Evolutionary conservation across 1,140 invertebrate genomes (phyloP), one percentile per base, ranked within the genome.

Genomic region (Zophobas atratus): DNA sequence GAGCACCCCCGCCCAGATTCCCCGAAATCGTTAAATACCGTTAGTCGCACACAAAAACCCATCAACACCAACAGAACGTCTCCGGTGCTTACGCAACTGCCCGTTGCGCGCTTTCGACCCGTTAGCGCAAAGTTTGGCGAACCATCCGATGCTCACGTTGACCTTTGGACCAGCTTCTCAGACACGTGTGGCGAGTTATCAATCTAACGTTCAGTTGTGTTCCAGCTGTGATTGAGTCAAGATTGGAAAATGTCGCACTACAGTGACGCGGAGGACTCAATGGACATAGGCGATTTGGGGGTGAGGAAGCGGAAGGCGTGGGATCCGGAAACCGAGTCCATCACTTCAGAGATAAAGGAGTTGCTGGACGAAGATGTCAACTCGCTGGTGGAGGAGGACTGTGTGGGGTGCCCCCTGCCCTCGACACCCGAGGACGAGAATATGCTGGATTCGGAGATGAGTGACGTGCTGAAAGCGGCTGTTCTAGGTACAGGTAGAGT

Each of bases 351-450:
- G 78, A 89, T 90, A 79, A 89, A 90, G 77, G 90, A 91, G 79
- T 81, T 91, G 55, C 81, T 91, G 1, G 89, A 90, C 33, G 89
- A 90, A 67, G 90, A 91, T 82, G 88, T 87, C 0, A 90, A 89
- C 81, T 90, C 88, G n/a, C 83, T 91, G 77, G 90, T 92, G 46
- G 94, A 95, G 82, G 93, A 94, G 80, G 94, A 95, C 84, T 93
- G 93, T 71, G 91, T 92, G 70, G 94, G 94, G 8, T 95, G 94
- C 85, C 94, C 94, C 1, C 85, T 96, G 73, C 95, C 95, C 6
- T 95, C 94, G 0, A 96, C 95, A n/a, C 94, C 95, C 2, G 94
- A 95, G 87, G 94, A 95, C 86, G 93, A 94, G 82, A 92, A 93
- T 85, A 89, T 96, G 48, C 88, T 96, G 70, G 93, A 95, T 87